Conservation (phyloP, 2,797 vertebrate genomes). For the Setipinna tenuifilis region DNA sequence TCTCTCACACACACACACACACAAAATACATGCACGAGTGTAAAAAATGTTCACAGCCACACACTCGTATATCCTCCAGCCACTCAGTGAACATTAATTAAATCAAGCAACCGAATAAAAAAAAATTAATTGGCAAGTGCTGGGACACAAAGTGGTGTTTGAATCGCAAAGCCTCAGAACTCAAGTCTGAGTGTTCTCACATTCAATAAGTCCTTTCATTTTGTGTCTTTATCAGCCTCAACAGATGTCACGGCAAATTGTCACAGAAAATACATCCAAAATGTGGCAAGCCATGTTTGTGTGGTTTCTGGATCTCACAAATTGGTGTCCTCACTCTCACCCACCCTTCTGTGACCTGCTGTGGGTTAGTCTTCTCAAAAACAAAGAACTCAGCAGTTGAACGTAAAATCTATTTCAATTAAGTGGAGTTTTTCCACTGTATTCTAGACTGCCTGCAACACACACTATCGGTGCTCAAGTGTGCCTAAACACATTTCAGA, state of each 20-base stretch:
- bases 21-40: no score
- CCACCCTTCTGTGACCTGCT: neutral
- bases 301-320: neutral
- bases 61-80: slow-evolving; percentile 21
- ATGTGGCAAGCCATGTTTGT: neutral
- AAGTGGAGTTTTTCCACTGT: no score
- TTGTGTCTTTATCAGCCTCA: slow-evolving; percentile 8
- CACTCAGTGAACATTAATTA: slow-evolving; percentile 43
- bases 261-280: neutral
- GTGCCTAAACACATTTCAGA: no score
- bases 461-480: no score
- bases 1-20: neutral
- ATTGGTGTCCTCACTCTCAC: neutral
- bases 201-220: slow-evolving; percentile 16
- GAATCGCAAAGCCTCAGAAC: slow-evolving; percentile 37
- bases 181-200: slow-evolving; percentile 18
- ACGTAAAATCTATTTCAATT: no score
- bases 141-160: slow-evolving; percentile 32
- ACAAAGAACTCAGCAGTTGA: neutral
- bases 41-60: neutral
- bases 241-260: slow-evolving; percentile 1
- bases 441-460: no score
- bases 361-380: neutral
- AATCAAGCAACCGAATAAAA: slow-evolving; percentile 39
- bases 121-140: slow-evolving; percentile 41